phyloP scores from a whole-genome alignment of 1,140 invertebrate species.

The Hermatobates lingyangjiaoensis region DNA sequence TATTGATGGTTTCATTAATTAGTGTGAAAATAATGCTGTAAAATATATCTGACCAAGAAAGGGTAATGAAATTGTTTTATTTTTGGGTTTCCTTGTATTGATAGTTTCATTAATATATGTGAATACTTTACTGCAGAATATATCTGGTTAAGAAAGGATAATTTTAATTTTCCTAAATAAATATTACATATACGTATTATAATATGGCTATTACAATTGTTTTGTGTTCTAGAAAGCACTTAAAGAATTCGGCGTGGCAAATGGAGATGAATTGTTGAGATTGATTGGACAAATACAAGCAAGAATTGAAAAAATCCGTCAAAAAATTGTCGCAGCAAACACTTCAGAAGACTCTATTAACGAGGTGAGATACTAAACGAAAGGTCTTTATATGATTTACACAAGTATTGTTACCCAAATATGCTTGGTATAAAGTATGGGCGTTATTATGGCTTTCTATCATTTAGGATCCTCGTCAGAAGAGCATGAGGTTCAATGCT shows the following conservation, averaged over 20 bases:
- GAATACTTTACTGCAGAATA: too few species aligned
- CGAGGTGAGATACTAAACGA: constrained; percentile 30
- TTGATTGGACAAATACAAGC: constrained; percentile 51
- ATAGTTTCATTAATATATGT: too few species aligned
- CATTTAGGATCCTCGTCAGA: constrained; percentile 26
- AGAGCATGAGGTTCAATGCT: constrained; percentile 26
- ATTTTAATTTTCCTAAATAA: too few species aligned
- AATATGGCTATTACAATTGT: too few species aligned
- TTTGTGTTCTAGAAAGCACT: constrained; percentile 29
- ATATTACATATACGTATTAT: too few species aligned
- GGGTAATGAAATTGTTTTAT: too few species aligned
- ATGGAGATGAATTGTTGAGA: constrained; percentile 41
- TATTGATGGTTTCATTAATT: too few species aligned
- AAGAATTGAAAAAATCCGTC: constrained; percentile 58
- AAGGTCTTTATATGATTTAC: too few species aligned
- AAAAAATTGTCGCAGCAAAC: constrained; percentile 52
- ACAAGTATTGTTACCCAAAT: constrained; percentile 16
- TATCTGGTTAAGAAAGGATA: too few species aligned
- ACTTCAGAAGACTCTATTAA: constrained; percentile 39
- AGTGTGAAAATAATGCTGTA: too few species aligned
- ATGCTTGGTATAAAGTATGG: neutral
- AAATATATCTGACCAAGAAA: too few species aligned
- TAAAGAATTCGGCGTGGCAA: constrained; percentile 35
- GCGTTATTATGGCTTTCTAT: constrained; percentile 8
- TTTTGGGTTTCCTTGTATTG: too few species aligned